phyloP scores from a whole-genome alignment of 2,113 vertebrate genomes.

The Globicephala melas region DNA sequence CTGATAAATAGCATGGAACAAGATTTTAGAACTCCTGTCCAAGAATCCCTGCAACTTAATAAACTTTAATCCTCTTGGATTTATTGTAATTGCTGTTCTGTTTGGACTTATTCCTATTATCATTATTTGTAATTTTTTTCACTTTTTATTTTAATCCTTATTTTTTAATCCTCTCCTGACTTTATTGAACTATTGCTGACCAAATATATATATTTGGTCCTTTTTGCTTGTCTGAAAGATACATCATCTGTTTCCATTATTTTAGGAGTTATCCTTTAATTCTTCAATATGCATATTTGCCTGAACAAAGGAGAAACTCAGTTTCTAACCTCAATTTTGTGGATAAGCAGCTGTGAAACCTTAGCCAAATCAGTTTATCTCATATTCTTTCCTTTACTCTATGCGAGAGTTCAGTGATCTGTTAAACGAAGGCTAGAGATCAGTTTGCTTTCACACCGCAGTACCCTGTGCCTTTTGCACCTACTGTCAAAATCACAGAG shows the following conservation, averaged over 20 bases:
- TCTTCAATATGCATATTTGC: neutral
- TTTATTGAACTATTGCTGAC: neutral
- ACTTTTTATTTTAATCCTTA: neutral
- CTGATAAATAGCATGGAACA: neutral
- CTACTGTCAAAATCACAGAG: neutral
- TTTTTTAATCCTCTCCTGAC: neutral
- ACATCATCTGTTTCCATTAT: neutral
- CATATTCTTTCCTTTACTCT: neutral
- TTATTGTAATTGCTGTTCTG: neutral
- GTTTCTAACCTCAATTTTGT: neutral
- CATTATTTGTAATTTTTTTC: neutral
- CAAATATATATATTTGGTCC: neutral
- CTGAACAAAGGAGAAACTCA: neutral
- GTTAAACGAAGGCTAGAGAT: neutral
- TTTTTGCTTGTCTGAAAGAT: neutral
- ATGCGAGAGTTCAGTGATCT: neutral
- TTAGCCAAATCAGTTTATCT: neutral
- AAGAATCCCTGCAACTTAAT: neutral
- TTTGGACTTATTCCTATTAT: neutral
- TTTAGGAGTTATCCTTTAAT: neutral
- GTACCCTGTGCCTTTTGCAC: neutral
- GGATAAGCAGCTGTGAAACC: neutral
- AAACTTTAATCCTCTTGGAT: neutral
- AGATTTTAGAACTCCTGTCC: neutral
- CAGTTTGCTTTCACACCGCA: neutral